Percentiles rank a stretch among this genome's conserved stretches.
Conservation (phyloP, 2,113 vertebrate genomes). For the Rhinoptilus africanus region DNA sequence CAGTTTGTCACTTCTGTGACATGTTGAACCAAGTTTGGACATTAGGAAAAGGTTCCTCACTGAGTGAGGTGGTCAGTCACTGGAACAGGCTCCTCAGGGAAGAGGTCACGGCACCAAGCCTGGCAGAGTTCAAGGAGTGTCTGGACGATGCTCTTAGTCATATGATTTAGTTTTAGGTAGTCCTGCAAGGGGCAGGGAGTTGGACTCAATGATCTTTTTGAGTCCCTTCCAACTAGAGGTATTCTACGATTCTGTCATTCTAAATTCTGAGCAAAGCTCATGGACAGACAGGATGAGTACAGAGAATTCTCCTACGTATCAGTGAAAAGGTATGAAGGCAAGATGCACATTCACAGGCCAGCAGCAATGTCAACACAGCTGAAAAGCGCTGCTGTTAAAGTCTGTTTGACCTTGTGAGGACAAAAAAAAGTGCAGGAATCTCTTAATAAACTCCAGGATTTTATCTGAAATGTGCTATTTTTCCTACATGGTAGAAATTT, state of each 20-base stretch:
- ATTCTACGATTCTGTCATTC: neutral
- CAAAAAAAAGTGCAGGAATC: neutral
- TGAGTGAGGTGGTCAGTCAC: accelerated
- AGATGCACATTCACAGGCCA: neutral
- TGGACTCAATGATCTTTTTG: neutral
- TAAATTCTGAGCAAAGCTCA: neutral
- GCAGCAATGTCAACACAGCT: neutral
- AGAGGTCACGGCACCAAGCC: neutral
- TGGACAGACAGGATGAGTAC: neutral
- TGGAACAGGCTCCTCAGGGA: neutral
- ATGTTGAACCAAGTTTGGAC: neutral
- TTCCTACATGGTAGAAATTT: neutral
- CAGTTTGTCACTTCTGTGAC: neutral
- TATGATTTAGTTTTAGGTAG: neutral
- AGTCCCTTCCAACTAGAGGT: neutral
- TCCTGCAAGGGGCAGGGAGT: neutral
- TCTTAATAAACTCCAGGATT: neutral
- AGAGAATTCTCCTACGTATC: neutral
- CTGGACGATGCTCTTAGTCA: accelerated
- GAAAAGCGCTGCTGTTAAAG: neutral
- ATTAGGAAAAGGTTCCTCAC: neutral
- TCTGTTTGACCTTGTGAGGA: neutral
- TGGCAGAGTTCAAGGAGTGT: neutral
- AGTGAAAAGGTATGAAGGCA: neutral
- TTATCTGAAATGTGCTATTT: neutral